Evolutionary conservation across 1,140 invertebrate species (phyloP).

Genomic region (Galleria mellonella): DNA sequence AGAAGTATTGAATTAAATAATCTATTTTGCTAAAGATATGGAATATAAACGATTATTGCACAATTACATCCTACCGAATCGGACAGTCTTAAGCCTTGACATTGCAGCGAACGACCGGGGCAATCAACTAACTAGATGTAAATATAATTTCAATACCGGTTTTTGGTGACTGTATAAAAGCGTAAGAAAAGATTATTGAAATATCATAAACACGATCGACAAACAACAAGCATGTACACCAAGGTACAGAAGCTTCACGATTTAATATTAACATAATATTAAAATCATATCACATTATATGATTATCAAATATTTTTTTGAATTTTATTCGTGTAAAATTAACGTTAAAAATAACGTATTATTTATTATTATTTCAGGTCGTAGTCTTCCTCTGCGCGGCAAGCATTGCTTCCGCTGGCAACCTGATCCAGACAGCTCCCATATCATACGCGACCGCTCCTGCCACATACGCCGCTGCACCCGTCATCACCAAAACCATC

Average conservation of each 20-base stretch:
- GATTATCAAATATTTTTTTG: too few relatives aligned
- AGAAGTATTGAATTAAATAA: too few relatives aligned
- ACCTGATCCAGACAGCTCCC: conserved; percentile 14
- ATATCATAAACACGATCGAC: conserved; percentile 36
- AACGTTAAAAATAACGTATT: too few relatives aligned
- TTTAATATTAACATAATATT: too few relatives aligned
- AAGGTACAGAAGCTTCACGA: conserved; percentile 28
- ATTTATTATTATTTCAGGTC: conserved; percentile 27
- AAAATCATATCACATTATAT: too few relatives aligned
- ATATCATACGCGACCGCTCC: neutral
- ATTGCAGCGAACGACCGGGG: conserved; percentile 41
- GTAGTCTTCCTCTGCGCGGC: conserved; percentile 42
- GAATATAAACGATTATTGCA: too few relatives aligned
- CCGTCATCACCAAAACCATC: conserved; percentile 11
- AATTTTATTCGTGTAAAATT: too few relatives aligned
- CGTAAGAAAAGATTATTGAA: conserved; percentile 39
- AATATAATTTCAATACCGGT: conserved; percentile 29
- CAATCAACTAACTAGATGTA: conserved; percentile 8
- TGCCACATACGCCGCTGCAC: neutral
- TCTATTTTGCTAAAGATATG: too few relatives aligned
- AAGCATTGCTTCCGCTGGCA: conserved; percentile 46
- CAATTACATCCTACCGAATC: too few relatives aligned
- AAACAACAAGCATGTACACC: conserved; percentile 50
- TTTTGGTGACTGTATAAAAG: conserved; percentile 47
- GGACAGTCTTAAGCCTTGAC: conserved; percentile 34